Evolutionary conservation across 1,140 invertebrate genomes (phyloP).

Genomic region (Dendroctonus ponderosae): DNA sequence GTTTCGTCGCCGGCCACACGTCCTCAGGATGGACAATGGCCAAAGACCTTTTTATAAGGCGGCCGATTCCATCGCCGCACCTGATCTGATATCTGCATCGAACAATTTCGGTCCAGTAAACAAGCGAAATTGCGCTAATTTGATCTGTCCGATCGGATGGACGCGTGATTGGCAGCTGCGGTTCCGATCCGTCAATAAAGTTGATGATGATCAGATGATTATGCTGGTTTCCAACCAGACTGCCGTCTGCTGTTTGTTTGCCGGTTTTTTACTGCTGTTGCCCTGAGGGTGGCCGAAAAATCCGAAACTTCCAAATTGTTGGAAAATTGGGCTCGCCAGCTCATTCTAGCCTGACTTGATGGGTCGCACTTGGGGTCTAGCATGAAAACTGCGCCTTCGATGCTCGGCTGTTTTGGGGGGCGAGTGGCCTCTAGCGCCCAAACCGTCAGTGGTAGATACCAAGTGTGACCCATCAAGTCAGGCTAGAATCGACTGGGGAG

Average conservation of each 20-base stretch:
- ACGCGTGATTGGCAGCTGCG: slow-evolving; percentile 12
- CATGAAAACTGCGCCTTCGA: too few species aligned
- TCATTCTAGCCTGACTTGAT: too few species aligned
- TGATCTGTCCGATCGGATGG: background rate
- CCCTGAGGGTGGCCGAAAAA: too few species aligned
- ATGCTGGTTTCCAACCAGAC: too few species aligned
- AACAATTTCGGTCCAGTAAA: slow-evolving; percentile 16
- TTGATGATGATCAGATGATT: background rate
- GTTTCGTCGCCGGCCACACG: slow-evolving; percentile 17
- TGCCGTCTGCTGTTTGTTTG: too few species aligned
- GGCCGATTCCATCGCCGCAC: slow-evolving; percentile 1
- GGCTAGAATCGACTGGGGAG: background rate
- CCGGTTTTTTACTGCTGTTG: too few species aligned
- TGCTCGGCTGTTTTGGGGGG: too few species aligned
- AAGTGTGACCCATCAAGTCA: background rate
- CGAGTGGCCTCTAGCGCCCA: background rate
- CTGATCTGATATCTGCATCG: slow-evolving; percentile 1
- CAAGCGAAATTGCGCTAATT: slow-evolving; percentile 3
- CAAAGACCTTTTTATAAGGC: background rate
- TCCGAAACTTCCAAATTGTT: too few species aligned
- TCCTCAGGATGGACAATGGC: background rate
- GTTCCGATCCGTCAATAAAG: slow-evolving; percentile 1
- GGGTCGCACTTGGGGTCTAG: too few species aligned
- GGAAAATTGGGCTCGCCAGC: too few species aligned
- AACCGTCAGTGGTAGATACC: background rate